phyloP scores from a whole-genome alignment of 2,113 vertebrate species.

The Glareola pratincola region DNA sequence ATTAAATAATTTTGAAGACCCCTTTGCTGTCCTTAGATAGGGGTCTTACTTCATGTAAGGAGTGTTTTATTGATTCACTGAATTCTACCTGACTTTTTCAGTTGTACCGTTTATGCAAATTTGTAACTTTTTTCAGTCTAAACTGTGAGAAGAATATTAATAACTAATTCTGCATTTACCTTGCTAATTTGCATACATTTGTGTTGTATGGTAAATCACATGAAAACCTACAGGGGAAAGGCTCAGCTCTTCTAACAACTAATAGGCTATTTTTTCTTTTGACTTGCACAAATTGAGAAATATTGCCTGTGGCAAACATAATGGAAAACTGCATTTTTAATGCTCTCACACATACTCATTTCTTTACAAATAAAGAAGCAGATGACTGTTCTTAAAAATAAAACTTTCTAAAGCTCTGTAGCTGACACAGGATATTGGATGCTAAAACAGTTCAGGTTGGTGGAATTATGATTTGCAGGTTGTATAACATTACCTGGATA shows the following conservation, averaged over 20 bases:
- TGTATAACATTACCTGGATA: slow-evolving; percentile 12
- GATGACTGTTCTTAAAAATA: slow-evolving; percentile 67
- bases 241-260: slow-evolving; percentile 63
- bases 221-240: slow-evolving; percentile 61
- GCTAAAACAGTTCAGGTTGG: slow-evolving; percentile 31
- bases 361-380: slow-evolving; percentile 67
- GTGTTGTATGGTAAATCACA: slow-evolving; percentile 62
- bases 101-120: slow-evolving; percentile 69
- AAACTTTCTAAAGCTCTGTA: slow-evolving; percentile 50
- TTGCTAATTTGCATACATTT: slow-evolving; percentile 72
- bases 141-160: slow-evolving; percentile 72
- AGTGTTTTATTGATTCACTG: slow-evolving; percentile 76
- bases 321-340: slow-evolving; percentile 77
- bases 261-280: slow-evolving; percentile 72
- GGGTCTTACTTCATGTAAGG: neutral
- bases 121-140: slow-evolving; percentile 57
- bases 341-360: slow-evolving; percentile 54
- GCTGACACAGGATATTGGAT: slow-evolving; percentile 25
- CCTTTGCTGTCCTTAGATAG: neutral
- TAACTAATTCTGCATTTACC: slow-evolving; percentile 67
- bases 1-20: slow-evolving; percentile 24
- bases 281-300: slow-evolving; percentile 74
- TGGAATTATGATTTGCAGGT: slow-evolving; percentile 29
- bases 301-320: slow-evolving; percentile 72
- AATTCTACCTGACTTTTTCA: slow-evolving; percentile 76